Evolutionary conservation across 2,888 invertebrate genomes (phyloP).

Genomic region (Drosophila nr. medialis): DNA sequence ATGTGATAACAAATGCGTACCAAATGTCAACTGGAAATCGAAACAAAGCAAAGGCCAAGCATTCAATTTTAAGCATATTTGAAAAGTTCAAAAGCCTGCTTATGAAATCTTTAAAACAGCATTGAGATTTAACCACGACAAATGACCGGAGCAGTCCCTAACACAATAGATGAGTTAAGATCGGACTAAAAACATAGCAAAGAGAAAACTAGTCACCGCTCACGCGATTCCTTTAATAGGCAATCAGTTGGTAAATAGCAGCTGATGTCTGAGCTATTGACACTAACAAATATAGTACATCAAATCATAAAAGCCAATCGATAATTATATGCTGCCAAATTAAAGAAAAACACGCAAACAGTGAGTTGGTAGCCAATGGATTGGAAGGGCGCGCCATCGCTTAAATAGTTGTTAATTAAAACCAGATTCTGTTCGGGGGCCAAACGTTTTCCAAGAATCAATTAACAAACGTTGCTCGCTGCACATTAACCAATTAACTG

Average conservation of each 20-base stretch:
- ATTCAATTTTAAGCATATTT: conserved; percentile 33
- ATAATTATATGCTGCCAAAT: conserved; percentile 73
- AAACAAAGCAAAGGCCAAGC: conserved; percentile 42
- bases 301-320: conserved; percentile 56
- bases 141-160: conserved; percentile 44
- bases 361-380: conserved; percentile 38
- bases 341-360: conserved; percentile 58
- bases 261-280: conserved; percentile 10
- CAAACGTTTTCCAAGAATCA: conserved; percentile 68
- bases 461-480: conserved; percentile 80
- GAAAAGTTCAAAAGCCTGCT: conserved; percentile 45
- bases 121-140: conserved; percentile 52
- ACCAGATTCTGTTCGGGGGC: conserved; percentile 46
- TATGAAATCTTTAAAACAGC: conserved; percentile 43
- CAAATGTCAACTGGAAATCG: conserved; percentile 49
- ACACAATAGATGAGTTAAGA: conserved; percentile 7
- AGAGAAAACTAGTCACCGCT: conserved; percentile 46
- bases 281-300: conserved; percentile 49
- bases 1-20: conserved; percentile 68
- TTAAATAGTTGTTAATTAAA: conserved; percentile 80
- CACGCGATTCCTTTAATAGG: conserved; percentile 23
- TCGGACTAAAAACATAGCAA: background rate
- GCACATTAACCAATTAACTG: conserved; percentile 81
- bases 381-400: conserved; percentile 18
- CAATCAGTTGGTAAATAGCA: conserved; percentile 16